Evolutionary conservation across 2,888 invertebrate species (phyloP).

Genomic region (Nymphalis c-album): DNA sequence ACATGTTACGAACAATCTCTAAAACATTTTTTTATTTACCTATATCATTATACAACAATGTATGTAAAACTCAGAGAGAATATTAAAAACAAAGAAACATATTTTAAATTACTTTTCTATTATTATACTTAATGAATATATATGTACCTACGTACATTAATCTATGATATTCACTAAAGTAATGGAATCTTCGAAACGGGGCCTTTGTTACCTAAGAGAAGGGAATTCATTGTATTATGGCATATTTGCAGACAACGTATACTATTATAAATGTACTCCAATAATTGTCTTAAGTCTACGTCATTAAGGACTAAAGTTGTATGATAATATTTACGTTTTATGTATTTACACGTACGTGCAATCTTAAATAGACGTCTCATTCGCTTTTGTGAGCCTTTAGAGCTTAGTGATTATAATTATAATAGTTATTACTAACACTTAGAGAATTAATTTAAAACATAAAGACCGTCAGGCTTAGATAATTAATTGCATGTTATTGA

Average conservation of each 20-base stretch:
- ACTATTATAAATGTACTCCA: not conserved
- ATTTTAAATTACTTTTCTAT: not conserved
- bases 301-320: constrained; percentile 23
- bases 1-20: no score
- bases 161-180: constrained; percentile 57
- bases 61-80: no score
- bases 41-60: no score
- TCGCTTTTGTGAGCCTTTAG: constrained; percentile 34
- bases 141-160: constrained; percentile 24
- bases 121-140: not conserved
- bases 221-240: constrained; percentile 55
- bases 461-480: not conserved
- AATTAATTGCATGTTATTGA: not conserved
- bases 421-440: constrained; percentile 20
- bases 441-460: constrained; percentile 6
- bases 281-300: constrained; percentile 1
- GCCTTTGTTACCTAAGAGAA: constrained; percentile 62
- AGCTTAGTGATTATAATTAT: constrained; percentile 20
- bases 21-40: no score
- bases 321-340: constrained; percentile 5
- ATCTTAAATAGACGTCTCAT: constrained; percentile 36
- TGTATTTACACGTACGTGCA: constrained; percentile 11
- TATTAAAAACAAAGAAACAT: no score
- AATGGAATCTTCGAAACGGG: constrained; percentile 52
- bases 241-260: constrained; percentile 6